Percentiles rank a stretch among this genome's conserved stretches.
Evolutionary conservation across 2,888 invertebrate species (phyloP).

Genomic region (Synanthedon myopaeformis): DNA sequence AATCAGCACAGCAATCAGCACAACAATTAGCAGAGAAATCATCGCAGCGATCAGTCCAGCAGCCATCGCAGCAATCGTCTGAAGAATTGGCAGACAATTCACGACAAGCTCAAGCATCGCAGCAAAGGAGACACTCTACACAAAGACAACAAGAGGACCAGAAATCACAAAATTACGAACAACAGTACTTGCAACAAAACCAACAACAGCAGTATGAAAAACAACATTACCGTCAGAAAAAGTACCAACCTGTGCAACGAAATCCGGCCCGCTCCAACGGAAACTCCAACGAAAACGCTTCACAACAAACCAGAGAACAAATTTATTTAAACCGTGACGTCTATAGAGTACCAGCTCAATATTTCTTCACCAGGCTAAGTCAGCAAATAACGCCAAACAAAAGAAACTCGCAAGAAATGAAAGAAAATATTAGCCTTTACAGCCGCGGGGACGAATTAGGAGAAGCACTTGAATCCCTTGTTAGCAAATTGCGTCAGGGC

Average conservation of each 20-base stretch:
- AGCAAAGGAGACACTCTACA: not conserved
- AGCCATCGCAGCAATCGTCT: too few species aligned
- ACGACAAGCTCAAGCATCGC: too few species aligned
- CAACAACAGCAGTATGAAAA: constrained; percentile 1
- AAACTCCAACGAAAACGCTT: not conserved
- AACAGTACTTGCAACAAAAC: not conserved
- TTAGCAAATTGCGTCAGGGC: not conserved
- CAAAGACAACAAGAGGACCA: not conserved
- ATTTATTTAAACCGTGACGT: not conserved
- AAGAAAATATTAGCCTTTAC: not conserved
- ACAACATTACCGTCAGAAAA: not conserved
- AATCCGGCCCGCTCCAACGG: not conserved
- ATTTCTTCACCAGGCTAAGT: not conserved
- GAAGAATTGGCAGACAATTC: too few species aligned
- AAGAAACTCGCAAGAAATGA: not conserved
- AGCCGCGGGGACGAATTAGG: not conserved
- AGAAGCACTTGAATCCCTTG: not conserved
- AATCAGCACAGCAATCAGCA: not conserved
- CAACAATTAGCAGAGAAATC: not conserved
- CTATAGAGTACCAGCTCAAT: not conserved
- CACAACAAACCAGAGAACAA: not conserved
- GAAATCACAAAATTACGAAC: not conserved
- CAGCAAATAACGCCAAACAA: not conserved
- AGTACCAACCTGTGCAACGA: not conserved
- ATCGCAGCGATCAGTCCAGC: not conserved